A percentile compares a stretch with the other conserved stretches of the same genome.
Evolutionary conservation across 2,797 vertebrate species (phyloP).

Genomic region (Mormyrus hasselquistii): DNA sequence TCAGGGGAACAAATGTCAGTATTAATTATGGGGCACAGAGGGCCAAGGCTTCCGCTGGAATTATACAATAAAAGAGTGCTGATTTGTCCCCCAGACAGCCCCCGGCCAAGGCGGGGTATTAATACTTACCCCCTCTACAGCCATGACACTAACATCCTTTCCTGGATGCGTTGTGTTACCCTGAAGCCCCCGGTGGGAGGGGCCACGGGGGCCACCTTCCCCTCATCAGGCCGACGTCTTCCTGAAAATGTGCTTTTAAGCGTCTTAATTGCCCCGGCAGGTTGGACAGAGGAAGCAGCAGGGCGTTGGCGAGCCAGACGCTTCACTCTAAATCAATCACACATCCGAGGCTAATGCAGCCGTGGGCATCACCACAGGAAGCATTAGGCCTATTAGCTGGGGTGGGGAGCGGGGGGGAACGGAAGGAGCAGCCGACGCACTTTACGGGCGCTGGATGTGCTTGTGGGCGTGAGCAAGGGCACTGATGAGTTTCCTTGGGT

Average conservation of each 20-base stretch:
- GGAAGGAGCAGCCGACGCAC: slow-evolving; percentile 71
- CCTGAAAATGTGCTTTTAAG: slow-evolving; percentile 78
- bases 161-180: not conserved
- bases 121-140: not conserved
- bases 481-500: not conserved
- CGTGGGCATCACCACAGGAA: slow-evolving; percentile 92
- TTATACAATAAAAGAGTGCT: not conserved
- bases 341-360: slow-evolving; percentile 93
- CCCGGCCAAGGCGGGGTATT: not conserved
- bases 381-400: slow-evolving; percentile 93
- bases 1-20: not conserved
- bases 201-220: slow-evolving; percentile 45
- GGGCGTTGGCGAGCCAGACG: slow-evolving; percentile 58
- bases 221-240: slow-evolving; percentile 70
- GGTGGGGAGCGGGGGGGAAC: slow-evolving; percentile 44
- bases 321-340: slow-evolving; percentile 96
- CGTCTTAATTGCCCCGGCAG: slow-evolving; percentile 74
- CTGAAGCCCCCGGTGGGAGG: not conserved
- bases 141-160: not conserved
- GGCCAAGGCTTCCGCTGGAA: not conserved
- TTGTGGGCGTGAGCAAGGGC: not conserved
- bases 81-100: not conserved
- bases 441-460: slow-evolving; percentile 66
- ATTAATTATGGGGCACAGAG: not conserved
- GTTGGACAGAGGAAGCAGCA: slow-evolving; percentile 71